Percentiles rank a stretch among this genome's conserved stretches.
Conservation (phyloP, 2,797 vertebrate genomes). For the Microctenopoma stevenorrisi region DNA sequence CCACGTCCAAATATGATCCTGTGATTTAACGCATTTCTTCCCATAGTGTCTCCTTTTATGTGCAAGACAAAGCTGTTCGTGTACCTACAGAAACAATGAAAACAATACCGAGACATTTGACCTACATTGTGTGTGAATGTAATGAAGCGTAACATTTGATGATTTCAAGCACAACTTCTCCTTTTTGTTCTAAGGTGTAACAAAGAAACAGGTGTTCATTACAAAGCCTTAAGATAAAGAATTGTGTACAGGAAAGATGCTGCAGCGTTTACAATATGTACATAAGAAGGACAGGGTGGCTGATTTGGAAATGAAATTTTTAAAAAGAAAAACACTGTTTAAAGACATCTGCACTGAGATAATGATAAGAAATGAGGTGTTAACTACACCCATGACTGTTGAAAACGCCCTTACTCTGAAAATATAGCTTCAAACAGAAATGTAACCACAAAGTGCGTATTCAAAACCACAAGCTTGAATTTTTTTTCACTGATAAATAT, state of each 20-base stretch:
- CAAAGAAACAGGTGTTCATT: background rate
- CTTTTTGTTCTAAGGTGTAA: conserved; percentile 35
- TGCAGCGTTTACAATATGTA: background rate
- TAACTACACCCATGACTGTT: conserved; percentile 76
- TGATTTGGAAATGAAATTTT: conserved; percentile 2
- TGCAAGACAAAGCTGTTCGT: background rate
- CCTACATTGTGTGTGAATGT: conserved; percentile 20
- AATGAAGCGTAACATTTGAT: background rate
- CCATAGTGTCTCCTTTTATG: conserved; percentile 1
- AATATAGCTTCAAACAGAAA: conserved; percentile 33
- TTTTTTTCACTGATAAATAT: background rate
- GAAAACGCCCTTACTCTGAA: conserved; percentile 72
- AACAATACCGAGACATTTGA: conserved; percentile 13
- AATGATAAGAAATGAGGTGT: conserved; percentile 60
- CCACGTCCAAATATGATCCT: conserved; percentile 3
- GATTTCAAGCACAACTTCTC: conserved; percentile 53
- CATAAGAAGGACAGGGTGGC: background rate
- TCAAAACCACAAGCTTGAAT: conserved; percentile 34
- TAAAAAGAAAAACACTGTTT: conserved; percentile 27
- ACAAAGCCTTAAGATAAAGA: background rate
- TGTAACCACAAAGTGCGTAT: conserved; percentile 31
- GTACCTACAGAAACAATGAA: conserved; percentile 1
- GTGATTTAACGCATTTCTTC: conserved; percentile 1
- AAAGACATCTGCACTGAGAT: conserved; percentile 13
- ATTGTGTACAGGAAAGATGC: background rate